Percentiles rank a stretch among this genome's conserved stretches.
Evolutionary conservation across 2,888 invertebrate species (phyloP).

Genomic region (Zhuqinia jingwanae): DNA sequence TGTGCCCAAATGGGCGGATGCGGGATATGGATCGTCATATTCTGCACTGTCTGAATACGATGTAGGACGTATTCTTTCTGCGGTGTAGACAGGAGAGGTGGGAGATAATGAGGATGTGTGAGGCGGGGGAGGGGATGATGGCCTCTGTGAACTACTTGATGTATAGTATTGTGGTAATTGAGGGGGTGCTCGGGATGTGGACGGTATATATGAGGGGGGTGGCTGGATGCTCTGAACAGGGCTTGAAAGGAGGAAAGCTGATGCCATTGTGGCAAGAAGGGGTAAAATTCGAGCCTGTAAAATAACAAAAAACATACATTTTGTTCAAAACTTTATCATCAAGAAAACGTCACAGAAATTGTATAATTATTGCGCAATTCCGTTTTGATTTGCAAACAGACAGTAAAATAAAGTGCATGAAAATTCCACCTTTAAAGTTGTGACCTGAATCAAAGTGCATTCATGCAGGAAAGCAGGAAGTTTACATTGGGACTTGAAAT

Average conservation of each 20-base stretch:
- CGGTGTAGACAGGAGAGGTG: constrained; percentile 67
- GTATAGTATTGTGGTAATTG: constrained; percentile 60
- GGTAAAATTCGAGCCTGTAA: constrained; percentile 46
- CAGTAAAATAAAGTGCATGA: neutral
- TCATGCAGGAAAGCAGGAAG: constrained; percentile 54
- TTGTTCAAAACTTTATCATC: neutral
- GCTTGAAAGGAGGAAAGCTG: constrained; percentile 39
- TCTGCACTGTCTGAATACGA: constrained; percentile 43
- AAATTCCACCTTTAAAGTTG: constrained; percentile 30
- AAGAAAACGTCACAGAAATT: neutral
- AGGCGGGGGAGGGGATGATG: constrained; percentile 40
- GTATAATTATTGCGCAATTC: constrained; percentile 19
- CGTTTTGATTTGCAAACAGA: neutral
- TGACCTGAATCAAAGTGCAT: constrained; percentile 31
- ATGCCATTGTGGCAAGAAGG: constrained; percentile 51
- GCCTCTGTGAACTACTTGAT: constrained; percentile 48
- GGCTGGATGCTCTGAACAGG: constrained; percentile 43
- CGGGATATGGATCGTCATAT: constrained; percentile 71
- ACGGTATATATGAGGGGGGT: constrained; percentile 1
- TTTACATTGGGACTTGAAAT: constrained; percentile 4
- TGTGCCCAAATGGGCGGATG: constrained; percentile 66
- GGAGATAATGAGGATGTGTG: constrained; percentile 58
- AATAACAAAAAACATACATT: neutral
- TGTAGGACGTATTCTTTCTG: constrained; percentile 66
- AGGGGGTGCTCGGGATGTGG: constrained; percentile 33